Conservation (phyloP, 1,140 invertebrate species). For the Scaptomyza hsui region DNA sequence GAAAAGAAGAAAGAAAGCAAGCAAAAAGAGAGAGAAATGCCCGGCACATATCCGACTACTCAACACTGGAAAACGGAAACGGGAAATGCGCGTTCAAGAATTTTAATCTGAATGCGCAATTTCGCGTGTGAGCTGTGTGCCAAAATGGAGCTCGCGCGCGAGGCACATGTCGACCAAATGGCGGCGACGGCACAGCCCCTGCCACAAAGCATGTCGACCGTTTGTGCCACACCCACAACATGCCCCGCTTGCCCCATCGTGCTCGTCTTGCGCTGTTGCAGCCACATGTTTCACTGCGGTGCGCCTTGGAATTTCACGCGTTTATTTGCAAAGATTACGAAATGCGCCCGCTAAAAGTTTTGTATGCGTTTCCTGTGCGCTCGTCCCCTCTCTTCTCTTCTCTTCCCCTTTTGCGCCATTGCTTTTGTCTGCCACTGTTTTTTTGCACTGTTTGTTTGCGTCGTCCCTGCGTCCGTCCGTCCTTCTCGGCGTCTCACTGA, state of each 20-base stretch:
- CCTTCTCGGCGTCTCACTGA: slow-evolving; percentile 56
- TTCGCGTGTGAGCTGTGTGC: slow-evolving; percentile 78
- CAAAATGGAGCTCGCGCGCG: slow-evolving; percentile 58
- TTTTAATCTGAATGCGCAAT: slow-evolving; percentile 81
- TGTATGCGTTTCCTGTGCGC: slow-evolving; percentile 70
- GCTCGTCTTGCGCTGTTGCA: neutral
- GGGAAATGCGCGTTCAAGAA: slow-evolving; percentile 80
- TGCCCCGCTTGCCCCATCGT: neutral
- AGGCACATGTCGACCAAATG: slow-evolving; percentile 51
- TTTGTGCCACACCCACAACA: slow-evolving; percentile 8
- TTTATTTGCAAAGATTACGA: slow-evolving; percentile 81
- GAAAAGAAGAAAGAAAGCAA: slow-evolving; percentile 12
- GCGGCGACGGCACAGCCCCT: slow-evolving; percentile 7
- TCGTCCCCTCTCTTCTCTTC: slow-evolving; percentile 43
- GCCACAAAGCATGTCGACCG: slow-evolving; percentile 38
- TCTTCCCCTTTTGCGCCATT: neutral
- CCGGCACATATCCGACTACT: slow-evolving; percentile 53
- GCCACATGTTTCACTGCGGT: slow-evolving; percentile 68
- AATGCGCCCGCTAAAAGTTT: slow-evolving; percentile 73
- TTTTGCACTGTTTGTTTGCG: slow-evolving; percentile 51
- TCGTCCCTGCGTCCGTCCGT: slow-evolving; percentile 27
- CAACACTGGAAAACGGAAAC: slow-evolving; percentile 53
- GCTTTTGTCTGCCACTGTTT: slow-evolving; percentile 18
- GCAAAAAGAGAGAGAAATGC: slow-evolving; percentile 41
- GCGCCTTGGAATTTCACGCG: slow-evolving; percentile 79